phyloP scores from a whole-genome alignment of 2,113 vertebrate genomes.

The Manacus vitellinus region DNA sequence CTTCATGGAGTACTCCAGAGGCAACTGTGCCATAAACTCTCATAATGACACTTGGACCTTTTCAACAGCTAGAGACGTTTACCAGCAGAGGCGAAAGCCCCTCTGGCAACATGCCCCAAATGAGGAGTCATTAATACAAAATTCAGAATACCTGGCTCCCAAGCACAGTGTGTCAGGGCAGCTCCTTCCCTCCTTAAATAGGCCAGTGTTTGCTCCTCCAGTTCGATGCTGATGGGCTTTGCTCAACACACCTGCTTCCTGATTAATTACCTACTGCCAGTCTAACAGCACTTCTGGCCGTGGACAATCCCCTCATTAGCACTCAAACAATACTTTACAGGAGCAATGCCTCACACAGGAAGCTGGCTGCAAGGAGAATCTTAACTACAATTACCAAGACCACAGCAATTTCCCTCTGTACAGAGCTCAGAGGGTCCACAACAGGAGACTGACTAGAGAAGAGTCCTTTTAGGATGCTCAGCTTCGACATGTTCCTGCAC shows the following conservation, averaged over 20 bases:
- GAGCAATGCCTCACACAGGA: neutral
- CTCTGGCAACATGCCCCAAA: constrained; percentile 5
- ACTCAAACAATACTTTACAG: constrained; percentile 1
- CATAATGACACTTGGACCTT: constrained; percentile 38
- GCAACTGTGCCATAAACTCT: constrained; percentile 27
- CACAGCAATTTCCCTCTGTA: neutral
- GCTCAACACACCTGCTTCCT: constrained; percentile 16
- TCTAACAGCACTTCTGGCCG: neutral
- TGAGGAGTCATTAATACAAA: constrained; percentile 53
- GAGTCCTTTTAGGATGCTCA: neutral
- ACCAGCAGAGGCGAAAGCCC: constrained; percentile 53
- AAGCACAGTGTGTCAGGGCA: neutral
- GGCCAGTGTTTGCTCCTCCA: neutral
- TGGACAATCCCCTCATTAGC: neutral
- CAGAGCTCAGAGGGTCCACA: neutral
- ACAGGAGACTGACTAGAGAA: neutral
- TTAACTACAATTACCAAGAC: neutral
- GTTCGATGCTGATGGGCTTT: neutral
- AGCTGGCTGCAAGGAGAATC: neutral
- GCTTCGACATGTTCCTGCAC: neutral
- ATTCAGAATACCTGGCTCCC: constrained; percentile 13
- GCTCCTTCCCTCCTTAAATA: neutral
- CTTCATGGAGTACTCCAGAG: neutral
- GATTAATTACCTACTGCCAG: neutral
- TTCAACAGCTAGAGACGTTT: constrained; percentile 31